phyloP scores from a whole-genome alignment of 1,140 invertebrate genomes.

The Diorhabda elongata region DNA sequence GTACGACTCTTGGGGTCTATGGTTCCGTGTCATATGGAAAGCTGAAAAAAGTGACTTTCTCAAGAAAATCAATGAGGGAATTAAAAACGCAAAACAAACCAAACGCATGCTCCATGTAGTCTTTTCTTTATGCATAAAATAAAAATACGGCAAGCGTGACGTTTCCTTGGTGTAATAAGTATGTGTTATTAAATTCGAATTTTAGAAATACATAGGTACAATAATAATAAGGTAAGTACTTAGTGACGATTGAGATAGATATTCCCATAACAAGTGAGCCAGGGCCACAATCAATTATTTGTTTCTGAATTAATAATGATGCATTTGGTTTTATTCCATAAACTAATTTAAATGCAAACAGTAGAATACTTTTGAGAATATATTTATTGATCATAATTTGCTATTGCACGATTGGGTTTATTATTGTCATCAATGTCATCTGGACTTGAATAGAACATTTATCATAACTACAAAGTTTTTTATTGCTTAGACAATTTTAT shows the following conservation, averaged over 20 bases:
- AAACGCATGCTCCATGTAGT: slow-evolving; percentile 15
- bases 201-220: not conserved
- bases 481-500: no score
- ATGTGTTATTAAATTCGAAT: not conserved
- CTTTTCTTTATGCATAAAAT: not conserved
- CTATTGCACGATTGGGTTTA: no score
- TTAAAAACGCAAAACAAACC: not conserved
- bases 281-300: not conserved
- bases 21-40: no score
- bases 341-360: no score
- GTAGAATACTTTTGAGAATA: no score
- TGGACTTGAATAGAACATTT: no score
- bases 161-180: slow-evolving; percentile 10
- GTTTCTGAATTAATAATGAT: not conserved
- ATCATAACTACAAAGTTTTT: no score
- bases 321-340: not conserved
- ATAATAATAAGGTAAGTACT: not conserved
- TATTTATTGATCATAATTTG: no score
- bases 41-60: not conserved
- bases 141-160: slow-evolving; percentile 4
- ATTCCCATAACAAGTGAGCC: not conserved
- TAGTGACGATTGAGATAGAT: not conserved
- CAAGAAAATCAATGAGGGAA: slow-evolving; percentile 14
- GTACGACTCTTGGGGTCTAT: no score
- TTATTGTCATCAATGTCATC: no score